Conservation (phyloP, 2,113 vertebrate species). For the Rhineura floridana region DNA sequence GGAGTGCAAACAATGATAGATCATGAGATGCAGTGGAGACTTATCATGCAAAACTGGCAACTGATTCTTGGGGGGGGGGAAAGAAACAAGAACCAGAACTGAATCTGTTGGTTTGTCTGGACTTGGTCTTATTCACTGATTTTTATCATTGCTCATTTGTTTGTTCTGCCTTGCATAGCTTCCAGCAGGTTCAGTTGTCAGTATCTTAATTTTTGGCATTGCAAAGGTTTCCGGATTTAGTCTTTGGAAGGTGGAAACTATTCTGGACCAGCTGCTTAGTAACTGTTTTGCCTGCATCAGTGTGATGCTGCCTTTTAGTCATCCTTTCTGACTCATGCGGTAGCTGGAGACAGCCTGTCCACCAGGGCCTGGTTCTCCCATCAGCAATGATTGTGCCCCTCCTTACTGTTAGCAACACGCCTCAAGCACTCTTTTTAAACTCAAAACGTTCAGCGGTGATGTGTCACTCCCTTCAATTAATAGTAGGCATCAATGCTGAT, state of each 20-base stretch:
- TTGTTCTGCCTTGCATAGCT: not conserved
- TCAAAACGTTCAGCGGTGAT: not conserved
- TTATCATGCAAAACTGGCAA: not conserved
- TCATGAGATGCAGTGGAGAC: not conserved
- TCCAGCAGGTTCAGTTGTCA: slow-evolving; percentile 5
- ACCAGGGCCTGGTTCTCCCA: not conserved
- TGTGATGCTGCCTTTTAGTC: slow-evolving; percentile 6
- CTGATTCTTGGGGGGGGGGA: not conserved
- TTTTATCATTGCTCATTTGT: not conserved
- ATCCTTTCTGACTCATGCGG: slow-evolving; percentile 11
- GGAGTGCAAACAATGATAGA: not conserved
- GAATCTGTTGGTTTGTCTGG: not conserved
- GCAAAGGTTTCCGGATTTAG: slow-evolving; percentile 10
- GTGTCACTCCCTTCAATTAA: not conserved
- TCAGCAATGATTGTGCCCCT: not conserved
- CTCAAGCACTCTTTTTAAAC: not conserved
- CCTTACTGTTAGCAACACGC: not conserved
- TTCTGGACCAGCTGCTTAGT: slow-evolving; percentile 16
- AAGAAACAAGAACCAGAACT: not conserved
- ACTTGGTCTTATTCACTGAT: not conserved
- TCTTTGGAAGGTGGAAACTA: slow-evolving; percentile 1
- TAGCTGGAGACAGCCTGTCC: not conserved
- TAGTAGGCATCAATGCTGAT: not conserved
- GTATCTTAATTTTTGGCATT: not conserved
- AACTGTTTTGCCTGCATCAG: slow-evolving; percentile 17